A percentile compares a stretch with the other conserved stretches of the same genome.
Conservation (phyloP, 2,113 vertebrate species). For the Gallinago paraguaiae region DNA sequence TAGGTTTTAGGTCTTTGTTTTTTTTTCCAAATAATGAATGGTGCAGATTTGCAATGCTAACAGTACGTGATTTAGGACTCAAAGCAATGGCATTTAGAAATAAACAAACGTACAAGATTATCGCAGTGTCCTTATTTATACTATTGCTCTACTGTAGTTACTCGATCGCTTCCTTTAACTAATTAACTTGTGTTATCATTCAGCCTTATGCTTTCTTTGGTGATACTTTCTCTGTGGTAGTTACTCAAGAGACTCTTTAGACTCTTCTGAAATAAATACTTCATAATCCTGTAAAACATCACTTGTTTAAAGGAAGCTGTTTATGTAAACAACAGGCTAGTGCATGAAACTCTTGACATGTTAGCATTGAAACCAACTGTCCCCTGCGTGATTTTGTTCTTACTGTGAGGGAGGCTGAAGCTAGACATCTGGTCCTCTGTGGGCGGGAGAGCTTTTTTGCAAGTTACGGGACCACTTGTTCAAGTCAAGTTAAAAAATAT, state of each 20-base stretch:
- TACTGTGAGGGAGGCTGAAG: not conserved
- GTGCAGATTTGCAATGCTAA: not conserved
- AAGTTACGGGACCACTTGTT: not conserved
- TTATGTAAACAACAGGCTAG: conserved; percentile 53
- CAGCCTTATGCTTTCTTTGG: not conserved
- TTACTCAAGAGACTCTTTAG: conserved; percentile 14
- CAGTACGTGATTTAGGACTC: not conserved
- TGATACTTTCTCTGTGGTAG: not conserved
- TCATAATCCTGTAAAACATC: conserved; percentile 25
- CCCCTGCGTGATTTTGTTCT: not conserved
- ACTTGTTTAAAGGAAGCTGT: conserved; percentile 43
- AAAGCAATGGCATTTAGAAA: not conserved
- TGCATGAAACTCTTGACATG: conserved; percentile 31
- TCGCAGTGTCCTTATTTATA: not conserved
- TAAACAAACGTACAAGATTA: conserved; percentile 12
- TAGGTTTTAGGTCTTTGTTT: not conserved
- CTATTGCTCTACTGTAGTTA: not conserved
- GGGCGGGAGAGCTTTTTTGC: not conserved
- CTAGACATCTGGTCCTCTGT: conserved; percentile 39
- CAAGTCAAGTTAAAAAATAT: not conserved
- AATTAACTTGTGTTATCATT: not conserved
- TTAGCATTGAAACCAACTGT: conserved; percentile 52
- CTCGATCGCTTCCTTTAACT: not conserved
- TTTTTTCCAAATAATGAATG: not conserved
- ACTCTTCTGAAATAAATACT: conserved; percentile 35